These are phyloP conservation scores for Synanthedon formicaeformis DNA, from an alignment of 2,888 invertebrate genomes.

Conservation along the genomic window DNA sequence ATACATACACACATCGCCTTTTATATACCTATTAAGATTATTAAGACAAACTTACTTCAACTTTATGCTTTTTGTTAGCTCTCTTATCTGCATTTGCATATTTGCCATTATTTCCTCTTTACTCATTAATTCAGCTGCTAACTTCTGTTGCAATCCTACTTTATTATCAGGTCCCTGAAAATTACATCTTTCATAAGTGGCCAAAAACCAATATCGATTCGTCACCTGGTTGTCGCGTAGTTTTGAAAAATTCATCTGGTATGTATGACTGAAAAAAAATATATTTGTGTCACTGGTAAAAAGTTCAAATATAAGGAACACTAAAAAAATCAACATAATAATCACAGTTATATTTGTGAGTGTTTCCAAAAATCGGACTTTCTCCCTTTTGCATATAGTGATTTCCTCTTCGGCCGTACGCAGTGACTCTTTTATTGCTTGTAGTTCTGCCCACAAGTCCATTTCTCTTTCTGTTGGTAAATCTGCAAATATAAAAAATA, in stretches of 20 bases:
- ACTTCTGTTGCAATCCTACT: conserved; percentile 56
- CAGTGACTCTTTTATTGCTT: conserved; percentile 54
- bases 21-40: too few species aligned
- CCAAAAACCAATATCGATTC: background rate
- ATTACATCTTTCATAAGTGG: background rate
- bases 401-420: conserved; percentile 55
- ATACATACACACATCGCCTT: too few species aligned
- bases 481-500: conserved; percentile 21
- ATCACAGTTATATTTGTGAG: conserved; percentile 53
- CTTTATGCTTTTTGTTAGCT: conserved; percentile 52
- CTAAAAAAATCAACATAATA: background rate
- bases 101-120: conserved; percentile 58
- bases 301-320: background rate
- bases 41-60: conserved; percentile 37
- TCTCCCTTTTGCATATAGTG: conserved; percentile 44
- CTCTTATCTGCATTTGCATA: conserved; percentile 55
- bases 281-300: conserved; percentile 9
- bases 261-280: conserved; percentile 44
- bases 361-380: conserved; percentile 55
- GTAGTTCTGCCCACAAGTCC: conserved; percentile 54
- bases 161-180: conserved; percentile 51
- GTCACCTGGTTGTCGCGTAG: conserved; percentile 21
- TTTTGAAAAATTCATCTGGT: conserved; percentile 33
- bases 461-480: conserved; percentile 56
- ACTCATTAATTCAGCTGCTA: conserved; percentile 56